Evolutionary conservation across 1,140 invertebrate species (phyloP), one percentile per base, ranked within the genome.

Genomic region (Himalopsyche phryganea): DNA sequence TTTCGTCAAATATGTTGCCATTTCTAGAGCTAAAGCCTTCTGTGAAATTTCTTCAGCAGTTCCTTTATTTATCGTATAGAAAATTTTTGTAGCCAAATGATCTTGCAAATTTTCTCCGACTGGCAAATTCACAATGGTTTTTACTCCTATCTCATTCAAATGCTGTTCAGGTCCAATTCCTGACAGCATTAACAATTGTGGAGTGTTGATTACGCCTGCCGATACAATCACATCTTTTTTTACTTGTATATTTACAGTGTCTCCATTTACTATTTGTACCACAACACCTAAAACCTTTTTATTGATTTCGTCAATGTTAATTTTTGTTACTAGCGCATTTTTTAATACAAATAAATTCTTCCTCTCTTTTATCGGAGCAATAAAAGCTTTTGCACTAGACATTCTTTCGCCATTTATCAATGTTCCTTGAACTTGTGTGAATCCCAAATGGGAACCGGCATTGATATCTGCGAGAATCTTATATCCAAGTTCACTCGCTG

Each of bases 121-220:
- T 7, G 13, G 13, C 10, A 45, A 11, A 45, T 45, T 15, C 11
- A 6, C 18, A 2, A 32, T 11, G 1, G 32, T 18, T 6, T n/a
- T 23, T 3, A 58, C 83, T 0, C 81, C 81, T 1, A 90, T 67
- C 28, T 83, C 76, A 15, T 81, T 69, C 0, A 93, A 59, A 54
- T 79, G 71, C 14, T 77, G 67, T 55, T 71, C 78, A 7, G 86
- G 85, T 0, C 88, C 88, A 3, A 91, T 77, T 0, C 89, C 89
- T 1, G 85, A 87, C 0, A 90, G 70, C 83, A 89, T 87, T n/a
- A 91, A 71, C 2, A 91, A 61, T 67, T 90, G 87, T 0, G 88
- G 85, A 0, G 86, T 84, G 65, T 86, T 85, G 35, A 90, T 81
- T 1, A 85, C 72, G 0, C 88, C 89, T 5, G 84, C 85, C 35